These are phyloP conservation scores for Neomorphus geoffroyi DNA, from an alignment of 2,797 vertebrate genomes.

Conservation along the genomic window DNA sequence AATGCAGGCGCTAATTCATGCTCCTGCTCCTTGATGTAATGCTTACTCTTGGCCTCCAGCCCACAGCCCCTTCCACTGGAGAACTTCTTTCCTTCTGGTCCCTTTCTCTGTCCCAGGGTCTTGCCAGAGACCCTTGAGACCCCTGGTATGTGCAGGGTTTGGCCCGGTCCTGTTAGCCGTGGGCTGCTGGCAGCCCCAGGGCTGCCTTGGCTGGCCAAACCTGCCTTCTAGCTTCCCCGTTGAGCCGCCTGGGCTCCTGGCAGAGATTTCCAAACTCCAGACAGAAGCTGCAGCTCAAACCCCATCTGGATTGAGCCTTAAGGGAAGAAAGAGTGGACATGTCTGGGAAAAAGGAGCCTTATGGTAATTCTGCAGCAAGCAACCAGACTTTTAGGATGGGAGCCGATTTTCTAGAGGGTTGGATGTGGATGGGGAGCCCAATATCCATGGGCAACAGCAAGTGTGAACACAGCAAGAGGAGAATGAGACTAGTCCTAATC, in stretches of 20 bases:
- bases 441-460: not conserved
- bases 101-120: not conserved
- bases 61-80: not conserved
- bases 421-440: not conserved
- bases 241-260: not conserved
- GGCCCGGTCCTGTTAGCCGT: accelerated
- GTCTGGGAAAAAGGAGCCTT: slow-evolving; percentile 39
- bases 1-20: not conserved
- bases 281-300: not conserved
- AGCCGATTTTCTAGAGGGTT: not conserved
- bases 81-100: not conserved
- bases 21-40: not conserved
- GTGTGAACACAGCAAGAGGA: not conserved
- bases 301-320: not conserved
- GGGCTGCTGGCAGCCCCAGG: not conserved
- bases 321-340: not conserved
- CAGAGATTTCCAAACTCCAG: slow-evolving; percentile 28
- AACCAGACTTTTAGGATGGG: slow-evolving; percentile 7
- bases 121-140: not conserved
- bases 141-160: accelerated
- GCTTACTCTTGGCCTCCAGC: not conserved
- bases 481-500: not conserved
- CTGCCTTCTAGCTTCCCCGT: not conserved
- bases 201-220: not conserved
- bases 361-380: slow-evolving; percentile 24